Evolutionary conservation across 2,888 invertebrate genomes (phyloP), one percentile per base, ranked within the genome.

Genomic region (Arrhopalites spinosus): DNA sequence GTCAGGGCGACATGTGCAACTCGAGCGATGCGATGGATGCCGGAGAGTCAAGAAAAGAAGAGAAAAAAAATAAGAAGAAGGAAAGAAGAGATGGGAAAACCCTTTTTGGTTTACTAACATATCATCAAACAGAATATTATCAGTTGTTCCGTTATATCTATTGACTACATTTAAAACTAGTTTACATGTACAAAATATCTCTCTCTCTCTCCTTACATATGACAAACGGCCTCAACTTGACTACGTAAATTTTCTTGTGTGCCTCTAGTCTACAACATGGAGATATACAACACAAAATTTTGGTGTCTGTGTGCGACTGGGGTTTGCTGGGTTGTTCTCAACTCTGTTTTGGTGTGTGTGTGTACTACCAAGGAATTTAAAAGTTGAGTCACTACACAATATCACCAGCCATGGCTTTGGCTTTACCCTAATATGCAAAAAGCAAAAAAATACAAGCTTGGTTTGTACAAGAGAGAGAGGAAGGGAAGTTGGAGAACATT

Each of bases 1-100:
- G 77, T 74, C 74, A n/a, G 72, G 74, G 68, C 77, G 77, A 77
- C 77, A 77, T 77, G 77, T 77, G 77, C 74, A 74, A 77, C 74
- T 66, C 59, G 71, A 74, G 71, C 71, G 69, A 66, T 36, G 36
- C 71, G 69, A 66, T 74, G 64, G 43, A 76, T 56, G 71, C 53
- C 53, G 45, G 8, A 75, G 47, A 67, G 45, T 13, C 27, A 20
- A 17, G 20, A 59, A 25, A 43, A 30, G 20, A 1, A 27, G 17
- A 23, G 23, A 63, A 27, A 63, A 15, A 63, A 1, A 23, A 1
- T 17, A 5, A 63, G 25, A 2, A 20, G 53, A 64, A 27, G 2
- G n/a, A 3, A 68, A 50, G 68, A 68, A 3, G 50, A 47, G 15
- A 29, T 50, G 68, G 25, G 23, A 61, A 73, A 56, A 70, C 67